Evolutionary conservation across 2,797 vertebrate species (phyloP).

Genomic region (Pseudochaenichthys georgianus): DNA sequence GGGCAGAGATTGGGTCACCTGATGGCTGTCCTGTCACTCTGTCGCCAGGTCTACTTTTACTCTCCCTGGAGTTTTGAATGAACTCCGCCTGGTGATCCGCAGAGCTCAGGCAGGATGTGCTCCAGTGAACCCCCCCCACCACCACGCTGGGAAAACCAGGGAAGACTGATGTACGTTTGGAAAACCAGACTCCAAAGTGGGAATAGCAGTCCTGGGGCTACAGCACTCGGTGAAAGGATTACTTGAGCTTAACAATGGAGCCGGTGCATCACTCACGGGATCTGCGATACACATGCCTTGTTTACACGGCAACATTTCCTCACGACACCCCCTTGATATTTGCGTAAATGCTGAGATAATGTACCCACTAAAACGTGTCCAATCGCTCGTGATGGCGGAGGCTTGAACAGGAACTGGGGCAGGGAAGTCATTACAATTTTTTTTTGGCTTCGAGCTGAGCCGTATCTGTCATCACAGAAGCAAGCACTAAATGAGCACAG

Average conservation of each 20-base stretch:
- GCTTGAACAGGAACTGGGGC: conserved; percentile 47
- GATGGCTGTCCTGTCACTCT: conserved; percentile 61
- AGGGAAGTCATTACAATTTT: conserved; percentile 55
- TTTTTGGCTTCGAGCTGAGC: conserved; percentile 18
- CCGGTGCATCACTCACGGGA: conserved; percentile 58
- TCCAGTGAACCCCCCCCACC: background rate
- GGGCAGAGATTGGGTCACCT: conserved; percentile 79
- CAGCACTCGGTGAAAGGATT: conserved; percentile 74
- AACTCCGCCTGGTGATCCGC: conserved; percentile 55
- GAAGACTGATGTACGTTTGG: conserved; percentile 49
- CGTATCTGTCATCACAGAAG: conserved; percentile 4
- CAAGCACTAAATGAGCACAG: background rate
- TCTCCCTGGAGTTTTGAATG: conserved; percentile 61
- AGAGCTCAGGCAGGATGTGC: conserved; percentile 24
- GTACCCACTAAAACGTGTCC: conserved; percentile 47
- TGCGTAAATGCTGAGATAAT: conserved; percentile 60
- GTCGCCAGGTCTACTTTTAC: conserved; percentile 40
- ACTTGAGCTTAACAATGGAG: conserved; percentile 73
- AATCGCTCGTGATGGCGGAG: conserved; percentile 23
- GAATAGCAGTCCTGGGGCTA: conserved; percentile 38
- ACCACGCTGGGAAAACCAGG: conserved; percentile 11
- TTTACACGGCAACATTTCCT: conserved; percentile 68
- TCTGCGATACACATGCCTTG: conserved; percentile 65
- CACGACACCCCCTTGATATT: conserved; percentile 64
- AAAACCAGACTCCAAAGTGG: conserved; percentile 40